These are phyloP conservation scores for Azemiops feae DNA, from an alignment of 2,113 vertebrate species.

Conservation along the genomic window DNA sequence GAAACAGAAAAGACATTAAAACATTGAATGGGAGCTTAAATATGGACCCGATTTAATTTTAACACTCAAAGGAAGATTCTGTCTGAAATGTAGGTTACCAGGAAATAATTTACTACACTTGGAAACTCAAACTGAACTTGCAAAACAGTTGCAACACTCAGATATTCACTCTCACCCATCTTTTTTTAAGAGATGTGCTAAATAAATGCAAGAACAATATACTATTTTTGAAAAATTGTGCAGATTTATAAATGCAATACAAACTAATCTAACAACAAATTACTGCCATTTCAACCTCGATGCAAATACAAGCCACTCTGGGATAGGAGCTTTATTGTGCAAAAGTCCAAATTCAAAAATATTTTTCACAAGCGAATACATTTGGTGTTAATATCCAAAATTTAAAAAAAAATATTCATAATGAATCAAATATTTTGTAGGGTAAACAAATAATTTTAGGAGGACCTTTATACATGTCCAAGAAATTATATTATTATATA, in stretches of 20 bases:
- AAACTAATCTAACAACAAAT: background rate
- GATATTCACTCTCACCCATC: background rate
- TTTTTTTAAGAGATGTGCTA: background rate
- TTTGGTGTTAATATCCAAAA: background rate
- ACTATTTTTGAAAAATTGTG: background rate
- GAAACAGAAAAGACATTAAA: slow-evolving; percentile 45
- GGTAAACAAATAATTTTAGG: background rate
- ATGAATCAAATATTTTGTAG: background rate
- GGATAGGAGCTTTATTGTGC: background rate
- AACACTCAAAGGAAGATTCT: slow-evolving; percentile 5
- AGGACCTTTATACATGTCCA: background rate
- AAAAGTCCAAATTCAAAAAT: background rate
- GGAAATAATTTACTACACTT: slow-evolving; percentile 4
- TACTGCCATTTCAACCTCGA: background rate
- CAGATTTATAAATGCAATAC: background rate
- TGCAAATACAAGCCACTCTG: background rate
- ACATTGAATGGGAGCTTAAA: slow-evolving; percentile 40
- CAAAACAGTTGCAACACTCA: slow-evolving; percentile 5
- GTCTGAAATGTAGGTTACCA: slow-evolving; percentile 19
- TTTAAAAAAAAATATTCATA: background rate
- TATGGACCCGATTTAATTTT: background rate
- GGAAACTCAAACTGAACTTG: slow-evolving; percentile 27
- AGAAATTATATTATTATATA: background rate
- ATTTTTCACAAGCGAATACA: background rate
- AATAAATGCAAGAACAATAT: background rate